Base-by-base conservation (phyloP, 2,888 invertebrate genomes). In the Volucella inanis region DNA sequence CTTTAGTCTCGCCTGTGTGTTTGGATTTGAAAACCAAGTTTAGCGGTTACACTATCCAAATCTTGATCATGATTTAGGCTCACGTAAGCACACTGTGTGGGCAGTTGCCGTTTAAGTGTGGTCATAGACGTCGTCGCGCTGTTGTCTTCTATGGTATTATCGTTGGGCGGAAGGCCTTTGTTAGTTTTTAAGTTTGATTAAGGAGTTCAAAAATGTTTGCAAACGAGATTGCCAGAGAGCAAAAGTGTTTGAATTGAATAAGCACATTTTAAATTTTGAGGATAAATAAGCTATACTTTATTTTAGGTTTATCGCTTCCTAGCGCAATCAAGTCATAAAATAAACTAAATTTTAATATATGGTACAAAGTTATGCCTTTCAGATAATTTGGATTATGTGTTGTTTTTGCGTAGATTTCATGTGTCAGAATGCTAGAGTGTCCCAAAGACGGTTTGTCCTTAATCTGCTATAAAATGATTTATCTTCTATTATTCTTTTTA, bases 51-150 rank as follows among this genome's bases (percentile, higher is more conserved):
- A 43, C 65, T 82, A 82, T 78, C 83, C 31, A 45, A 74, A 64
- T 68, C 67, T 83, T 68, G 64, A 78, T 83, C 74, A 83, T 62
- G 64, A 62, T 78, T 70, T 74, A 64, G 49, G 62, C 78, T 62
- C 55, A 55, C 74, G 62, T 75, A 74, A 62, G 55, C 76, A 38
- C 61, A 54, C 14, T 83, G 74, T 83, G 78, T 83, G 78, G 83
- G 83, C 72, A 78, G 78, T 68, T 14, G 41, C 45, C 55, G 62
- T 39, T 76, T 62, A 54, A 71, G 77, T 71, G 31, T 31, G 11
- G 61, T 74, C 55, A 55, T 57, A 72, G 62, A 54, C 50, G 67
- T 76, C 78, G 74, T 74, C 74, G 61, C 52, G 62, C 52, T 14
- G 65, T 68, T 64, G 74, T 79, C 55, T 50, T 71, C 49, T 47